Conservation (phyloP, 2,797 vertebrate genomes). For the Pseudopleuronectes americanus region DNA sequence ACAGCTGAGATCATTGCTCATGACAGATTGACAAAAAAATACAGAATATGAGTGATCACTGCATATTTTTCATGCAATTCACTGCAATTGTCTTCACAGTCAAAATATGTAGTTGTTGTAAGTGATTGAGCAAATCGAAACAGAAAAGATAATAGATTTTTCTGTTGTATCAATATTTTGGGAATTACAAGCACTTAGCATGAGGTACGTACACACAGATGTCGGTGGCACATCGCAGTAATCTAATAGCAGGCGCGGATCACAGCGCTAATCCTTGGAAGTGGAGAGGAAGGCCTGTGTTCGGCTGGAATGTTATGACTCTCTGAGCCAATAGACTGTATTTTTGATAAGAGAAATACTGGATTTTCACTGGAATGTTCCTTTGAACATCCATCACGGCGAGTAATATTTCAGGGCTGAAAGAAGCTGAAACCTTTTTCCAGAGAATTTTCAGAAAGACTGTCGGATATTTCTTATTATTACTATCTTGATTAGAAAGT, state of each 20-base stretch:
- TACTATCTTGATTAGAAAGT: conserved; percentile 30
- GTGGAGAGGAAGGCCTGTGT: conserved; percentile 72
- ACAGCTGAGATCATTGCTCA: conserved; percentile 42
- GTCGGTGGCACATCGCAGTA: conserved; percentile 63
- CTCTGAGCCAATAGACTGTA: conserved; percentile 63
- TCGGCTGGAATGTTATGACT: conserved; percentile 82
- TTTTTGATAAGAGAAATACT: conserved; percentile 56
- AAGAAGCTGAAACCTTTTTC: conserved; percentile 16
- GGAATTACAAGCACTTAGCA: conserved; percentile 64
- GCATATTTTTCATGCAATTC: conserved; percentile 53
- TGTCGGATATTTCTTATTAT: conserved; percentile 27
- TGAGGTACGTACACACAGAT: conserved; percentile 52
- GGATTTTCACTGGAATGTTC: conserved; percentile 62
- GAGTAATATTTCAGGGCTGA: conserved; percentile 26
- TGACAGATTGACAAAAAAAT: conserved; percentile 23
- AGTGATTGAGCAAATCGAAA: conserved; percentile 64
- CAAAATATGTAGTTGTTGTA: conserved; percentile 38
- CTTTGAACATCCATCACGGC: conserved; percentile 45
- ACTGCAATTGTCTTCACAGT: conserved; percentile 23
- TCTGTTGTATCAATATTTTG: conserved; percentile 71
- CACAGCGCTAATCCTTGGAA: conserved; percentile 67
- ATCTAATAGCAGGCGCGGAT: conserved; percentile 74
- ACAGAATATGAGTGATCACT: conserved; percentile 9
- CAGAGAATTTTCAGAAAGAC: conserved; percentile 21
- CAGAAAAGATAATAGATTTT: conserved; percentile 60